Conservation (phyloP, 2,888 invertebrate species). For the Laothoe populi region DNA sequence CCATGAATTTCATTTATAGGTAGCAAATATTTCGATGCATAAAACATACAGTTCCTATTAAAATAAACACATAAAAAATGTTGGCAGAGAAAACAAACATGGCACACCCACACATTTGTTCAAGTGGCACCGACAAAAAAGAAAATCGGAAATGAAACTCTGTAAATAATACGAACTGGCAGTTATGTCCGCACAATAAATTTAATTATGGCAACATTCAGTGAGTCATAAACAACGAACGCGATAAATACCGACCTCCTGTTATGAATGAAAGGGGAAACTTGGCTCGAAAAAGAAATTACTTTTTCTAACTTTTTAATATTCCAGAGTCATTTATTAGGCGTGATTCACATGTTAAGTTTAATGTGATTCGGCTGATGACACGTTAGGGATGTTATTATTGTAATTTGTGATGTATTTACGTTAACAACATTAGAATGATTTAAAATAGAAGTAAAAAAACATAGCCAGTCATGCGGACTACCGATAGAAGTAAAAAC, state of each 20-base stretch:
- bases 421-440: too few species aligned
- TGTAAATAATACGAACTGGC: constrained; percentile 63
- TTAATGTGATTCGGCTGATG: too few species aligned
- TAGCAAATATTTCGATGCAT: too few species aligned
- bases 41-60: too few species aligned
- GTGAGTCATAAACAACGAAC: constrained; percentile 53
- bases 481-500: too few species aligned
- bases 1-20: too few species aligned
- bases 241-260: constrained; percentile 33
- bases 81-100: background rate
- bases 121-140: constrained; percentile 32
- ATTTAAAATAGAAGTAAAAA: too few species aligned
- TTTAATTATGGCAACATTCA: constrained; percentile 66
- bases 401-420: too few species aligned
- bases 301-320: background rate
- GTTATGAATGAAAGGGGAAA: constrained; percentile 36
- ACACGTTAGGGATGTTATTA: background rate
- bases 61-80: background rate
- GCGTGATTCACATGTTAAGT: background rate
- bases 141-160: constrained; percentile 65
- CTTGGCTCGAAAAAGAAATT: constrained; percentile 12
- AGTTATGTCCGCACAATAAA: constrained; percentile 67
- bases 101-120: background rate
- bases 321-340: background rate
- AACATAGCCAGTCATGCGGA: too few species aligned